Base-by-base conservation (phyloP, 2,797 vertebrate genomes). In the Sphenodon punctatus region DNA sequence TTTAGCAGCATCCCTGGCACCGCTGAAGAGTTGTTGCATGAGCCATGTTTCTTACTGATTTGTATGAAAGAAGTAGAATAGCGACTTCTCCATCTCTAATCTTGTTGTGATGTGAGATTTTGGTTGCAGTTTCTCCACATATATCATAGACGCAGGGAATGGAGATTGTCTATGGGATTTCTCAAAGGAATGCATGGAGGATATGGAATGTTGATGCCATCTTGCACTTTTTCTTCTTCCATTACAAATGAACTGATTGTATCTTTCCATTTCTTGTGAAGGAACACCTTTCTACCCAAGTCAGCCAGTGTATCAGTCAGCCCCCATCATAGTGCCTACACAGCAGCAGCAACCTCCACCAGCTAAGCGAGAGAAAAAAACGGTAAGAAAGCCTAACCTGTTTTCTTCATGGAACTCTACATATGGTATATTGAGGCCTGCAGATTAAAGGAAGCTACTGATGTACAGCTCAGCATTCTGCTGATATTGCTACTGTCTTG, bases 301-400 rank as follows among this genome's bases (percentile, higher is more conserved):
- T 89, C 98, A 99, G 96, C 95, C 97, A 25, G 97, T 99, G 88
- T 99, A 98, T 74, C 95, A 96, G 96, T 93, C 97, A 67, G 96
- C 98, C 63, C 97, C 98, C 88, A 98, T 99, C 96, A 98, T 99
- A 95, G 98, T 99, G 98, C 98, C 98, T 97, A 97, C 98, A 45
- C 98, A 97, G 96, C 98, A 98, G 94, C 97, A 96, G 95, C 86
- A 81, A 14, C 94, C 96, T 91, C 98, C 97, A 71, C 97, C 98
- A 91, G 93, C 97, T 91, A 99, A 99, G 94, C 97, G 98, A 73
- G 98, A 99, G 96, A 99, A 99, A 91, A 99, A 99, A 93, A 97
- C 98, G 95, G 98, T 99, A 94, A 95, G 95, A 80, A 36, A n/a
- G 10, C 17, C 8, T 27, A 39, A 7, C 5, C 23, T 16, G 4